These are phyloP conservation scores for Odontomyia ornata DNA, from an alignment of 2,888 invertebrate genomes.

Conservation along the genomic window DNA sequence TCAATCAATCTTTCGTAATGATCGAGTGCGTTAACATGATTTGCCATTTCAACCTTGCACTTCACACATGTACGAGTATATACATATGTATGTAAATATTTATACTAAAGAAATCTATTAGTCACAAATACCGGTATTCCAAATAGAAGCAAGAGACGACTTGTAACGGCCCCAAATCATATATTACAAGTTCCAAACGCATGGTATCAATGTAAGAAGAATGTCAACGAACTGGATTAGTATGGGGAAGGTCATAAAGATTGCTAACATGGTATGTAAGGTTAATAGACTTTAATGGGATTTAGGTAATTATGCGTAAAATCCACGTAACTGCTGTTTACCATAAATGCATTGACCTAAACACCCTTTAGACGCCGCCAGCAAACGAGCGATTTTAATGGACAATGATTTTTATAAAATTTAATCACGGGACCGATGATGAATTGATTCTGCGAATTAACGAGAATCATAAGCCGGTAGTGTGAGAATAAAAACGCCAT, in stretches of 20 bases:
- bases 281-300: neutral
- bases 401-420: too few species aligned
- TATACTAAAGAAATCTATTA: too few species aligned
- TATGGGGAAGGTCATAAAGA: neutral
- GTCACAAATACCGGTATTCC: too few species aligned
- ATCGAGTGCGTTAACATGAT: neutral
- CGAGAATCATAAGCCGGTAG: neutral
- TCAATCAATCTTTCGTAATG: conserved; percentile 1
- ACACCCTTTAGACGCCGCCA: neutral
- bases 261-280: neutral
- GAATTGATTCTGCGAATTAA: too few species aligned
- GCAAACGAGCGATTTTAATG: too few species aligned
- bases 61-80: neutral
- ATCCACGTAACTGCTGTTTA: neutral
- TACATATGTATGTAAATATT: too few species aligned
- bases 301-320: neutral
- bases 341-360: neutral
- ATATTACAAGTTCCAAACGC: too few species aligned
- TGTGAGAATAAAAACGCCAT: neutral
- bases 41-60: neutral
- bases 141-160: too few species aligned
- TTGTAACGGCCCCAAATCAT: too few species aligned
- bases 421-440: too few species aligned
- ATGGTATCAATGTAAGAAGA: neutral
- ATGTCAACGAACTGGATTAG: neutral